These are phyloP conservation scores for Rhopilema esculentum DNA, from an alignment of 30 jellyfish, hydroid and myxozoan species.

Conservation along the genomic window DNA sequence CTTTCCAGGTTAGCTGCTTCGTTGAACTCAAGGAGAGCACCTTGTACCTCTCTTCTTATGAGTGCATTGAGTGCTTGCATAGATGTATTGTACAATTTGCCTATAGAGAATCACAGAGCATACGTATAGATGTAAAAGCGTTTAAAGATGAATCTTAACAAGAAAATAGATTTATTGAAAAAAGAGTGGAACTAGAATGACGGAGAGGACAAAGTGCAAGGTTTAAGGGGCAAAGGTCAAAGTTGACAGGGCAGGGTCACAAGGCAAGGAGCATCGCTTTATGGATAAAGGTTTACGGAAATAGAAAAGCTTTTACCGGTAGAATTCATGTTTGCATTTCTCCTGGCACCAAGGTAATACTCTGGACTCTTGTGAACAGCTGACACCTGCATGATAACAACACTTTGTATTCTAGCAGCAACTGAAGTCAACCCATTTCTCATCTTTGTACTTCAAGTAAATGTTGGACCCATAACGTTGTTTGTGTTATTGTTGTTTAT, in stretches of 20 bases:
- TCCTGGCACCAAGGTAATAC: conserved; percentile 58
- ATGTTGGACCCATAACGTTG: too few species aligned
- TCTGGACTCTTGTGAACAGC: conserved; percentile 73
- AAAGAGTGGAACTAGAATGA: too few species aligned
- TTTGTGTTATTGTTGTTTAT: too few species aligned
- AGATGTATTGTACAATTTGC: conserved; percentile 19
- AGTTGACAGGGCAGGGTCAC: too few species aligned
- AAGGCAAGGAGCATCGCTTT: too few species aligned
- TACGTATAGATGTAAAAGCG: too few species aligned
- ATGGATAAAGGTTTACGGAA: too few species aligned
- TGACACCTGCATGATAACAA: conserved; percentile 58
- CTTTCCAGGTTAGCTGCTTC: conserved; percentile 48
- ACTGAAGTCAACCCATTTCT: too few species aligned
- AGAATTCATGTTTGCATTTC: conserved; percentile 61
- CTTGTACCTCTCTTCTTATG: conserved; percentile 53
- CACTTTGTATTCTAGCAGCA: too few species aligned
- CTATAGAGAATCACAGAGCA: conserved; percentile 1
- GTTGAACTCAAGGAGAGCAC: conserved; percentile 42
- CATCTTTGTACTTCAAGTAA: too few species aligned
- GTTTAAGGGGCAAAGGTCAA: too few species aligned
- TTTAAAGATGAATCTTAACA: background rate
- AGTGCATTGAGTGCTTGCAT: conserved; percentile 58
- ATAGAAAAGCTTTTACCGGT: conserved; percentile 52
- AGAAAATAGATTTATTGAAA: background rate
- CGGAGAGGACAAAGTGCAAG: background rate